Percentiles rank a stretch among this genome's conserved stretches.
Evolutionary conservation across 2,113 vertebrate species (phyloP).

Genomic region (Sapayoa aenigma): DNA sequence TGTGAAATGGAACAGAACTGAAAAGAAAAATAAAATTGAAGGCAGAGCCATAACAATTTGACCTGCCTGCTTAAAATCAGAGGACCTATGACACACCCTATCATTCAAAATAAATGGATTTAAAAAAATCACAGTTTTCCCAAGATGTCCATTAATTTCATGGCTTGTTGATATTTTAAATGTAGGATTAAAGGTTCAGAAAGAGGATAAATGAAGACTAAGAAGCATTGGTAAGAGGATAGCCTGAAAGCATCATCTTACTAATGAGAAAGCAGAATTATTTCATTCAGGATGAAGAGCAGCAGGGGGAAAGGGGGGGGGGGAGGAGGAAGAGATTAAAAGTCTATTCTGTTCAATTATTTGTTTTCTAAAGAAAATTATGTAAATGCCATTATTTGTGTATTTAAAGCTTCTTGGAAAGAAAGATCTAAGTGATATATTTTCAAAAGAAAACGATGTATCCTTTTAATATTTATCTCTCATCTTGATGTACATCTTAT

Average conservation of each 20-base stretch:
- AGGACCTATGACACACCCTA: not conserved
- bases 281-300: not conserved
- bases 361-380: not conserved
- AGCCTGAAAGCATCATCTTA: not conserved
- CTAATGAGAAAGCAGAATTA: slow-evolving; percentile 5
- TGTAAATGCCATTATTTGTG: not conserved
- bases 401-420: not conserved
- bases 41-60: not conserved
- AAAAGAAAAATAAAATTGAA: not conserved
- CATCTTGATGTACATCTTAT: not conserved
- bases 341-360: not conserved
- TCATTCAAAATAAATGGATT: not conserved
- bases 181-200: not conserved
- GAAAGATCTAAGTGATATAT: not conserved
- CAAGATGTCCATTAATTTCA: not conserved
- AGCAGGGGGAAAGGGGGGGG: rapidly evolving
- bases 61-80: not conserved
- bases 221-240: not conserved
- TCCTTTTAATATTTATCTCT: not conserved
- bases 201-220: slow-evolving; percentile 22
- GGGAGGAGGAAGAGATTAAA: not conserved
- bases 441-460: not conserved
- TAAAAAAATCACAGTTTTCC: not conserved
- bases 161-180: not conserved
- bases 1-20: not conserved